Percentiles rank a stretch among this genome's conserved stretches.
phyloP scores from a whole-genome alignment of 2,797 vertebrate species.

The Chrysolophus pictus region DNA sequence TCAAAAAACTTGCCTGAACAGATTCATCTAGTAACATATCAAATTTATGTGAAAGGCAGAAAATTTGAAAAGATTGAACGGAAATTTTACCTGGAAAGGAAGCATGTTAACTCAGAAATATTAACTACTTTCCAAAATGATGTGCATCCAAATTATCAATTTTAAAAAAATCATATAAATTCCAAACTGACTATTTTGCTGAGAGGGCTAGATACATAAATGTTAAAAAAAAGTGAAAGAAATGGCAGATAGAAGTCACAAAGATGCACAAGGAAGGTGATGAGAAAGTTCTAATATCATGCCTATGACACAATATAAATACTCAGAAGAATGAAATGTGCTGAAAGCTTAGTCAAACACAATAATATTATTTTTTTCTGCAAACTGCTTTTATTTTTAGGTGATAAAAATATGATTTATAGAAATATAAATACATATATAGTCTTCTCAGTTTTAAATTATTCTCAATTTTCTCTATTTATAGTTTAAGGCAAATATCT shows the following conservation, averaged over 20 bases:
- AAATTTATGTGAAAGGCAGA: neutral
- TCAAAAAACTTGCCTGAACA: neutral
- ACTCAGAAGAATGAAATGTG: neutral
- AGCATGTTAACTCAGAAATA: neutral
- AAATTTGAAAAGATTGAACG: neutral
- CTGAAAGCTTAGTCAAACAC: neutral
- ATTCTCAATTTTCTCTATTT: neutral
- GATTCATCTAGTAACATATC: neutral
- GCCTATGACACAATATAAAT: neutral
- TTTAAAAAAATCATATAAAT: neutral
- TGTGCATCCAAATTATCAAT: neutral
- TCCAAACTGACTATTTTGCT: neutral
- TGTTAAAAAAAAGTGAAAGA: neutral
- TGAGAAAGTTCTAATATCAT: neutral
- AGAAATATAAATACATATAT: neutral
- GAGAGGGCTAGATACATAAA: neutral
- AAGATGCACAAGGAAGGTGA: neutral
- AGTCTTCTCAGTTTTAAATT: neutral
- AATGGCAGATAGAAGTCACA: neutral
- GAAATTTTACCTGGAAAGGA: neutral
- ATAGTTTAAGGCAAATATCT: neutral
- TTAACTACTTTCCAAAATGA: neutral
- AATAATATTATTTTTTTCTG: neutral
- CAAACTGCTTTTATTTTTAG: neutral
- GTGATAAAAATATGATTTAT: neutral